Evolutionary conservation across 2,113 vertebrate genomes (phyloP).

Genomic region (Galeopterus variegatus): DNA sequence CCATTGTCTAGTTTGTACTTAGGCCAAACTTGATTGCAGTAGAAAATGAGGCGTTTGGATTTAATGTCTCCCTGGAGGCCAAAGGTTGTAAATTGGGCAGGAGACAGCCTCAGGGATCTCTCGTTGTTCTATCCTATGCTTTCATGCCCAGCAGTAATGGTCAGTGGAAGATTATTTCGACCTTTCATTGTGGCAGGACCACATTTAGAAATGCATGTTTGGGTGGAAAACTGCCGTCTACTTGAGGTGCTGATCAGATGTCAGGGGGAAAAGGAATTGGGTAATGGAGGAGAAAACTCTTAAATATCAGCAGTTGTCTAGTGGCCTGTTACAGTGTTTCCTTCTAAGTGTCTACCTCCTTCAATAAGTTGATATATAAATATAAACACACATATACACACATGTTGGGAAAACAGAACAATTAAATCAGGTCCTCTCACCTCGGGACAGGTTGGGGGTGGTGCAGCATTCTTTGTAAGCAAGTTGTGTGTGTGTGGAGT

Average conservation of each 20-base stretch:
- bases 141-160: background rate
- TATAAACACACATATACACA: background rate
- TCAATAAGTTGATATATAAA: background rate
- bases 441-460: too few species aligned
- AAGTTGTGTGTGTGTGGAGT: too few species aligned
- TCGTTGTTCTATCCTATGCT: background rate
- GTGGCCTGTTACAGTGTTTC: background rate
- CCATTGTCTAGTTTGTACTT: too few species aligned
- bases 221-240: background rate
- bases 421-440: too few species aligned
- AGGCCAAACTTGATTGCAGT: too few species aligned
- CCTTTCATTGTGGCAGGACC: background rate
- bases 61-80: too few species aligned
- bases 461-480: too few species aligned
- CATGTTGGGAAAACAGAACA: too few species aligned
- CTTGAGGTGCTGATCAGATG: background rate
- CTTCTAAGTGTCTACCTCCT: background rate
- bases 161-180: background rate
- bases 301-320: background rate
- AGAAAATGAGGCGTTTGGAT: too few species aligned
- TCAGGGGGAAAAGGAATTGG: background rate
- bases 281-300: background rate
- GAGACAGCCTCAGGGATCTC: background rate
- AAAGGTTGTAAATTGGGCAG: too few species aligned
- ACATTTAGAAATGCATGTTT: background rate